Evolutionary conservation across 2,888 invertebrate species (phyloP), one percentile per base, ranked within the genome.

Genomic region (Cephalotes varians): DNA sequence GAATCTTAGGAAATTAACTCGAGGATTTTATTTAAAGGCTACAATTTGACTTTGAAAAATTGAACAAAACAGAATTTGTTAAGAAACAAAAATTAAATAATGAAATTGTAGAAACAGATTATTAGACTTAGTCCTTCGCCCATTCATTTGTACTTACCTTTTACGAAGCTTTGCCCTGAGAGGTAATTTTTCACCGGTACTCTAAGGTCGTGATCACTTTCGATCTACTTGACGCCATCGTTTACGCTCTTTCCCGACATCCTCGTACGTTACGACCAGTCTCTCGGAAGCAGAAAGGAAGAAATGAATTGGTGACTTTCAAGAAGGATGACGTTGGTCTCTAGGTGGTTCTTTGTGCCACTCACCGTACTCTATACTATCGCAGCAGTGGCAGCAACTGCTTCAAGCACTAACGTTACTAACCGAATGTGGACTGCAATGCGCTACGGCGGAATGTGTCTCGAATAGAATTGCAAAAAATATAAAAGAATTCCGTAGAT

Each of bases 231-330:
- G 69, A 21, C 49, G 64, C 67, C 77, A 77, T 58, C 79, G 56
- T 82, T 79, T 51, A 67, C 56, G 21, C 49, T 49, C 47, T 40
- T 76, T 67, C 49, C 21, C 28, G 51, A 81, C 62, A 64, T 40
- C 49, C 73, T 62, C 51, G 62, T 74, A 81, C 37, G 28, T 49
- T 49, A 73, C 80, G 21, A 44, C 28, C 21, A 7, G 21, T 73
- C 60, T 73, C 12, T 31, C 44, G 34, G 15, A 79, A 56, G 44
- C 25, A 79, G 34, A 79, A 79, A 79, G 56, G 40, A 44, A 79
- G 69, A 79, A 79, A 79, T 69, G 56, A 79, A 79, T 56, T 56
- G 77, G 56, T 34, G 77, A 79, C 69, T 79, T 79, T 71, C 44
- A 69, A 79, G 44, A 79, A 44, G 54, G 25, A 58, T 47, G 71